Base-by-base conservation (phyloP, 1,140 invertebrate genomes). In the Macrotrachela quadricornifera region DNA sequence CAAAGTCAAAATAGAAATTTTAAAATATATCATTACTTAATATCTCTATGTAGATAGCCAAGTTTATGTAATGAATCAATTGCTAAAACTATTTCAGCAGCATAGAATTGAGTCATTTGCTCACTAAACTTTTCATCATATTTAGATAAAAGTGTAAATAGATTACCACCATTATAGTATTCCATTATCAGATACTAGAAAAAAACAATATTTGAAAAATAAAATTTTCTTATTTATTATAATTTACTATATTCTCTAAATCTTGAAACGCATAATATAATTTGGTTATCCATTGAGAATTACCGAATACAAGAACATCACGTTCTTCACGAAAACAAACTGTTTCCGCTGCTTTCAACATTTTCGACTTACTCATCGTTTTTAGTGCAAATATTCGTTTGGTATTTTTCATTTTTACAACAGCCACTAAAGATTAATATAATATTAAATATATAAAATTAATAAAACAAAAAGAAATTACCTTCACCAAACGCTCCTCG, bases 361-460 rank as follows among this genome's bases (percentile, higher is more conserved):
- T 97, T 71, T 97, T 92, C 86, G 90, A 95, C 73, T 99, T 99
- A 71, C 96, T 96, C 36, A 99, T 74, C 63, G 95, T 94, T 75
- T 99, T 99, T 90, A 99, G 95, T 13, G 94, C 94, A 72, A 82
- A 95, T 3, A 95, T 85, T 63, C 82, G 79, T n/a, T 67, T 69
- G 10, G 82, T 82, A 30, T 41, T 78, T 61, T 83, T 79, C 68
- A 83, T 77, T 66, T 81, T 80, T 6, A 94, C 87, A n/a, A 95
- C 86, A 65, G 86, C 91, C 56, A 92, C 70, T 67, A 71, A 51
- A 45, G 36, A 42, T 30, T 10, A 44, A 21, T 0, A 44, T 10
- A 6, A 2, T 30, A 30, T 30, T 4, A 30, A 30, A 4, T 30
- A 30, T 30, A 30, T 8, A 30, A 38, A 21, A 16, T 15, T 16